phyloP scores from a whole-genome alignment of 2,113 vertebrate species.

The Laticauda colubrina region DNA sequence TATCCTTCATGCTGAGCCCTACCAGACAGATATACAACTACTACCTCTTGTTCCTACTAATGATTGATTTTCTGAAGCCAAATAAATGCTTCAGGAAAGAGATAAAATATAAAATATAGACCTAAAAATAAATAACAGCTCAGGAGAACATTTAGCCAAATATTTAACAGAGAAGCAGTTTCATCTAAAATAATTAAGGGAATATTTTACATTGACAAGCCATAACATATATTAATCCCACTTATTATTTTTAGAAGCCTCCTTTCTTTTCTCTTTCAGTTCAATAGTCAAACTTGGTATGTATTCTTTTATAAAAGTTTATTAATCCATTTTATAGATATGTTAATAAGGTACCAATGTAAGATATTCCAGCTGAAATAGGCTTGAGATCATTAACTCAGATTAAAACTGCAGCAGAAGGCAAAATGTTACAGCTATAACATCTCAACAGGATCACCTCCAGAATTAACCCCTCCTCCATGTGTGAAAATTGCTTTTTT shows the following conservation, averaged over 20 bases:
- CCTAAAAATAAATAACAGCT: background rate
- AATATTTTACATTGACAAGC: background rate
- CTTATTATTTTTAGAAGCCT: background rate
- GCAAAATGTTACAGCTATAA: background rate
- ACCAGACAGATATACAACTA: background rate
- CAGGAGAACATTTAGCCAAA: background rate
- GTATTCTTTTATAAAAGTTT: background rate
- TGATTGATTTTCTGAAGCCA: background rate
- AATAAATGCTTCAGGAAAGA: background rate
- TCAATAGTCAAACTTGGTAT: background rate
- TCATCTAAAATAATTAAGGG: background rate
- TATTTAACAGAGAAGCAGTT: background rate
- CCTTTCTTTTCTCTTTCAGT: background rate
- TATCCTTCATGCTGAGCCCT: background rate
- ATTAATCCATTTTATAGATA: background rate
- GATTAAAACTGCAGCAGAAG: background rate
- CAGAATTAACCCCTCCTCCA: background rate
- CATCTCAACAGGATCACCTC: background rate
- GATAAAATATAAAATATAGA: background rate
- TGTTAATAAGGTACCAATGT: background rate
- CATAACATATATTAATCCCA: background rate
- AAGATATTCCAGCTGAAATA: background rate
- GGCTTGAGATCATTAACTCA: background rate
- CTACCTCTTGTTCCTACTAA: background rate
- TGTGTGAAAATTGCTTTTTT: background rate